These are phyloP conservation scores for Trachurus trachurus DNA, from an alignment of 2,797 vertebrate species.

Conservation along the genomic window DNA sequence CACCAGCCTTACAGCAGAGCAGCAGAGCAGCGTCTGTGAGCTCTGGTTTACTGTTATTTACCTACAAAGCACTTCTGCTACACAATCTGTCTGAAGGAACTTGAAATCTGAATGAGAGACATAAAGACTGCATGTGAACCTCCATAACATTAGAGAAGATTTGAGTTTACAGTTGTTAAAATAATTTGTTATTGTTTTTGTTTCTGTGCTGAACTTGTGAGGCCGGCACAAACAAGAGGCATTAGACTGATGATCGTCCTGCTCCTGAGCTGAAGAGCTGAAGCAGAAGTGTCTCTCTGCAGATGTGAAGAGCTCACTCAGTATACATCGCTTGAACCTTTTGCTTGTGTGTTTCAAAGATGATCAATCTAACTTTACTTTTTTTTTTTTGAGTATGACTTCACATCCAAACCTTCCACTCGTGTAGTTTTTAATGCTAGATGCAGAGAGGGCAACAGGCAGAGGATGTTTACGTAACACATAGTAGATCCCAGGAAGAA, in stretches of 20 bases:
- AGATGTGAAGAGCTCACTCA: neutral
- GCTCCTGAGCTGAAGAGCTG: neutral
- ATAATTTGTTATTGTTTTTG: neutral
- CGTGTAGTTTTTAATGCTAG: neutral
- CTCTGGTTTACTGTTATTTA: neutral
- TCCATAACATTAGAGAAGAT: neutral
- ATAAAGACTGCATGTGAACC: no score
- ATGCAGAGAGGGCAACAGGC: no score
- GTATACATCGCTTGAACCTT: neutral
- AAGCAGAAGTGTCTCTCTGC: neutral
- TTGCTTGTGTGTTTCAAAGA: neutral
- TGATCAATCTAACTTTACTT: no score
- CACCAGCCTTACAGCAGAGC: neutral
- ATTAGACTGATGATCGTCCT: neutral
- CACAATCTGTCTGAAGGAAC: neutral
- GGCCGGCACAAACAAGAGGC: neutral
- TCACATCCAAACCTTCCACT: neutral
- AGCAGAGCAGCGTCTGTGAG: neutral
- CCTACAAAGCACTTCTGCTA: neutral
- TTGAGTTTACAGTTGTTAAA: neutral
- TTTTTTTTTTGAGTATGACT: neutral
- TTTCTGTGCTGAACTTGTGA: neutral
- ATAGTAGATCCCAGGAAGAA: no score
- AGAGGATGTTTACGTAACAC: neutral
- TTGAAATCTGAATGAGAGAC: no score